Base-by-base conservation (phyloP, 35 echinoderm and acorn worm genomes). In the Acanthaster planci region DNA sequence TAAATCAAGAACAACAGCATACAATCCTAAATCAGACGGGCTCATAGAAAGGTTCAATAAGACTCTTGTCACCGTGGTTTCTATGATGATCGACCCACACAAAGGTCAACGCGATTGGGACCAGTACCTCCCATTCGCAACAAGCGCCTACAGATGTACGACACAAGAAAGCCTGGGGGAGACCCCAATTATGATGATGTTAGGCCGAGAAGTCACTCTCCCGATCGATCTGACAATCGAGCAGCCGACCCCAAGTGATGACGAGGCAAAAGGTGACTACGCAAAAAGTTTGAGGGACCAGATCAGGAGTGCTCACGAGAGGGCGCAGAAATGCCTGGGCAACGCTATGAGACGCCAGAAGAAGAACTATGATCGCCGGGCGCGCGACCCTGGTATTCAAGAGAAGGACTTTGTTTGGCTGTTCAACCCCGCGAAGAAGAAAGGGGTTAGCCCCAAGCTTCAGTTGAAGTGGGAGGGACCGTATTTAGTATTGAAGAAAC, bases 401-500 rank as follows among this genome's bases (percentile, higher is more conserved):
- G 40, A 26, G 27, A 85, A 85, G 18, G 42, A 94, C 1, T 44
- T 35, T 39, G 89, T 88, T 7, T 95, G 84, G 84, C 18, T 91
- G 18, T 64, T 30, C 23, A 39, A 89, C n/a, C 77, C 40, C 1
- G 79, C 76, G 26, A 68, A 32, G 36, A 86, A 64, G 30, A 87
- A 84, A 27, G 89, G 88, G 3, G 16, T 80, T 14, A 88, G 77
- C 0, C 93, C 85, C 1, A 92, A 96, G 38, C 77, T 93, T 50
- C 84, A 90, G 55, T n/a, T 52, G 7, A 84, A 47, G 17, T 93
- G 95, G 87, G 51, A 78, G 7, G 95, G 91, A 39, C 95, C 91
- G 5, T 82, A 77, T 14, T 21, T 72, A 40, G 40, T 93, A 0
- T 0, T 80, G 12, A 77, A 52, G 16, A 80, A 86, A 23, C 31